Base-by-base conservation (phyloP, 2,888 invertebrate genomes). In the Ommatoiulus sabulosus region DNA sequence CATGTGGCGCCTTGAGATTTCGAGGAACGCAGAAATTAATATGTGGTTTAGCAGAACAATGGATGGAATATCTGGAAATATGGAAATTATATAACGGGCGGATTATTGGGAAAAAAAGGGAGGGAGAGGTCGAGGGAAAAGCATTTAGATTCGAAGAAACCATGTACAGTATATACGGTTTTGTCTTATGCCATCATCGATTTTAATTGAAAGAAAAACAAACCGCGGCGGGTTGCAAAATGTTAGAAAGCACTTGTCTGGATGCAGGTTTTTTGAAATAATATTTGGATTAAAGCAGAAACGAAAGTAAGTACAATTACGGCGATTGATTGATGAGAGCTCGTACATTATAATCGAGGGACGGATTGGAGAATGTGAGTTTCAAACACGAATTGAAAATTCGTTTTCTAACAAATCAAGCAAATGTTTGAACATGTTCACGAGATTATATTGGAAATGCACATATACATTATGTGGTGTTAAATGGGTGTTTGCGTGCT, bases 131-230 rank as follows among this genome's bases (percentile, higher is more conserved):
- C 1, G 24, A 72, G 52, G 52, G 24, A 72, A 7, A 4, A 8
- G 24, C 24, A 20, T 8, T 72, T 63, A 17, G 72, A 24, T 72
- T 72, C 24, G 24, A 72, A 72, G 24, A 24, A 20, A 24, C 72
- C 72, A 24, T 72, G 8, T 8, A 10, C 72, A 10, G 6, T 24
- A 7, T 24, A 17, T 5, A 72, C 6, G 24, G 72, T 8, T 35
- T 72, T 20, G 72, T 20, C 24, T 24, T 24, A 5, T 72, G 7
- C 72, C 72, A 24, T 72, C 72, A 72, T 72, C 72, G 72, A 72
- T 72, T 72, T 72, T 72, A 72, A 72, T 72, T 72, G 24, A 24
- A 72, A 72, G 72, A 72, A 72, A 72, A 72, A 72, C 72, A 72
- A 24, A 72, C 24, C 4, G 20, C 20, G 72, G 20, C 20, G 72